A percentile compares a stretch with the other conserved stretches of the same genome.
These are phyloP conservation scores for Druceiella hillmani DNA, from an alignment of 2,888 invertebrate species.

Conservation along the genomic window DNA sequence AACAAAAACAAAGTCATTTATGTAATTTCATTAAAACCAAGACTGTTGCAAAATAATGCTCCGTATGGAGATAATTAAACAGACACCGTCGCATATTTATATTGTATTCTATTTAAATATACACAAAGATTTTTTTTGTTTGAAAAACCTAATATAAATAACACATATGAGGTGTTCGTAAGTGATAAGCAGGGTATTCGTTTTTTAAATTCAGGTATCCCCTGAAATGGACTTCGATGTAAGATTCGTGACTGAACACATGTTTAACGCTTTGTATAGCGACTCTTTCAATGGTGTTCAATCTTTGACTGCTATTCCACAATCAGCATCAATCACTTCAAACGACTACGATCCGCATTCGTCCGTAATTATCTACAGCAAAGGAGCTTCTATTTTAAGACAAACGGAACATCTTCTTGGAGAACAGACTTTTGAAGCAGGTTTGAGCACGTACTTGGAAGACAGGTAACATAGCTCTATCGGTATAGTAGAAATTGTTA, in stretches of 20 bases:
- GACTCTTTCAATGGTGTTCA: constrained; percentile 54
- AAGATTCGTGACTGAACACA: constrained; percentile 61
- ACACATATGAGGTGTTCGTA: too few relatives aligned
- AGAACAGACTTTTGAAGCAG: constrained; percentile 41
- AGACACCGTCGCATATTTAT: too few relatives aligned
- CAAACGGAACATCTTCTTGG: constrained; percentile 64
- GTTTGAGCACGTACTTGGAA: constrained; percentile 50
- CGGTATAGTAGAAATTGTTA: too few relatives aligned
- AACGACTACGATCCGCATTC: constrained; percentile 60
- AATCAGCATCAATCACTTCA: constrained; percentile 47
- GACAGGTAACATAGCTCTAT: too few relatives aligned
- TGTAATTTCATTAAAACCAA: too few relatives aligned
- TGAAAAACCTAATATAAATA: too few relatives aligned
- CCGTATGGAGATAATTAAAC: too few relatives aligned
- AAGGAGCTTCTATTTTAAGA: constrained; percentile 57
- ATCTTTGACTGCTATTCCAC: constrained; percentile 55
- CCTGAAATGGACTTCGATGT: constrained; percentile 36
- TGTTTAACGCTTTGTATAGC: constrained; percentile 55
- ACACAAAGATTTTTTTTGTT: too few relatives aligned
- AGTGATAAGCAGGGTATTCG: too few relatives aligned
- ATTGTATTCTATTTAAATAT: too few relatives aligned
- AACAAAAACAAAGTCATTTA: too few relatives aligned
- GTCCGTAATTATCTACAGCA: constrained; percentile 63
- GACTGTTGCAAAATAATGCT: too few relatives aligned
- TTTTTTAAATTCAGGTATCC: constrained; percentile 34